phyloP scores from a whole-genome alignment of 2,888 invertebrate genomes.

The Polymixis flavicincta region DNA sequence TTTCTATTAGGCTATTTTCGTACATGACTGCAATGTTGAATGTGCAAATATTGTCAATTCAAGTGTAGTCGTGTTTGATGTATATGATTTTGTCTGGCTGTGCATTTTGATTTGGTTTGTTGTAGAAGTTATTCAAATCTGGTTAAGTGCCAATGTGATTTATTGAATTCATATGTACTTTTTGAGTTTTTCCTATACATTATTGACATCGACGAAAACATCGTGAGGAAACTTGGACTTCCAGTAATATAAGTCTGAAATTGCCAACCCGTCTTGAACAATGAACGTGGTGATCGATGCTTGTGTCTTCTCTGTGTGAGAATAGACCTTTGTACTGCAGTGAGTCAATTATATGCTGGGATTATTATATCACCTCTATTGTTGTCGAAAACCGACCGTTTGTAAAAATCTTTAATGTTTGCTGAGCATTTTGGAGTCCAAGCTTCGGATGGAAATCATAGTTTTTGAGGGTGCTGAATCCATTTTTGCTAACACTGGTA shows the following conservation, averaged over 20 bases:
- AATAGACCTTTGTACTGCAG: background rate
- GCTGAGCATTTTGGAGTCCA: background rate
- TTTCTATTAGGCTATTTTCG: constrained; percentile 36
- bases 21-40: constrained; percentile 22
- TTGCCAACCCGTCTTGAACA: background rate
- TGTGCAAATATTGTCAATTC: constrained; percentile 37
- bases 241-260: background rate
- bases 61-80: background rate
- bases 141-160: background rate
- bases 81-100: background rate
- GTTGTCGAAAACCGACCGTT: background rate
- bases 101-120: background rate
- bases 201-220: background rate
- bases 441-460: background rate
- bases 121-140: background rate
- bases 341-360: background rate
- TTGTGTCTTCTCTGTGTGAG: background rate
- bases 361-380: too few species aligned
- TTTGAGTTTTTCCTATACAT: background rate
- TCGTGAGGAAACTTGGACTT: background rate
- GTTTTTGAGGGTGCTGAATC: too few species aligned
- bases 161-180: background rate
- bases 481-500: background rate
- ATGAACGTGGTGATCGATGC: background rate
- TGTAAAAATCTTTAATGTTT: background rate